phyloP scores from a whole-genome alignment of 2,113 vertebrate genomes.

The Xiphophorus maculatus region DNA sequence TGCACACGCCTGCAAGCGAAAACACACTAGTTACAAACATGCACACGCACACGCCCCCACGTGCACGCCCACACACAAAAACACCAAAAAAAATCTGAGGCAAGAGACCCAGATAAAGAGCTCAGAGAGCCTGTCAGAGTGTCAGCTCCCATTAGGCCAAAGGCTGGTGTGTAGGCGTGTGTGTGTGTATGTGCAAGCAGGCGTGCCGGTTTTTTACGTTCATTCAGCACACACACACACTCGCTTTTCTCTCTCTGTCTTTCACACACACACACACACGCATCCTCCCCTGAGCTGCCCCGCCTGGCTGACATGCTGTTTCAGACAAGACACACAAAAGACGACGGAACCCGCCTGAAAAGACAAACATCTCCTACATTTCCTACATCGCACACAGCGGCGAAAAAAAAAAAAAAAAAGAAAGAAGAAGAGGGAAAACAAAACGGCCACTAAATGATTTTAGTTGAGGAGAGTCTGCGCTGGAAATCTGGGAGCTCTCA shows the following conservation, averaged over 20 bases:
- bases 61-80: slow-evolving; percentile 42
- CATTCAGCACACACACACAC: slow-evolving; percentile 67
- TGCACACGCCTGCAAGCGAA: slow-evolving; percentile 30
- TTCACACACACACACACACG: slow-evolving; percentile 44
- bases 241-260: slow-evolving; percentile 35
- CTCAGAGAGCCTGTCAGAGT: slow-evolving; percentile 81
- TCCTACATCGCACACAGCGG: slow-evolving; percentile 71
- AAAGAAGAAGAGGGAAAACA: slow-evolving; percentile 40
- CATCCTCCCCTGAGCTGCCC: slow-evolving; percentile 70
- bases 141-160: slow-evolving; percentile 81
- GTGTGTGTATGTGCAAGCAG: slow-evolving; percentile 76
- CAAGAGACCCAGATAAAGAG: slow-evolving; percentile 80
- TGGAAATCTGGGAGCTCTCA: slow-evolving; percentile 9
- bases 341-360: slow-evolving; percentile 73
- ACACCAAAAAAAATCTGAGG: slow-evolving; percentile 50
- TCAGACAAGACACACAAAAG: slow-evolving; percentile 78
- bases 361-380: slow-evolving; percentile 77
- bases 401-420: neutral
- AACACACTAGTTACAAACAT: slow-evolving; percentile 41
- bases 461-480: slow-evolving; percentile 52
- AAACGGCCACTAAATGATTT: slow-evolving; percentile 69
- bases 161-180: slow-evolving; percentile 72
- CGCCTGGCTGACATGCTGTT: slow-evolving; percentile 76
- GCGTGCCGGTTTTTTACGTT: slow-evolving; percentile 72
- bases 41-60: slow-evolving; percentile 34